A percentile compares a stretch with the other conserved stretches of the same genome.
phyloP scores from a whole-genome alignment of 2,113 vertebrate species.

The Dicrurus megarhynchus region DNA sequence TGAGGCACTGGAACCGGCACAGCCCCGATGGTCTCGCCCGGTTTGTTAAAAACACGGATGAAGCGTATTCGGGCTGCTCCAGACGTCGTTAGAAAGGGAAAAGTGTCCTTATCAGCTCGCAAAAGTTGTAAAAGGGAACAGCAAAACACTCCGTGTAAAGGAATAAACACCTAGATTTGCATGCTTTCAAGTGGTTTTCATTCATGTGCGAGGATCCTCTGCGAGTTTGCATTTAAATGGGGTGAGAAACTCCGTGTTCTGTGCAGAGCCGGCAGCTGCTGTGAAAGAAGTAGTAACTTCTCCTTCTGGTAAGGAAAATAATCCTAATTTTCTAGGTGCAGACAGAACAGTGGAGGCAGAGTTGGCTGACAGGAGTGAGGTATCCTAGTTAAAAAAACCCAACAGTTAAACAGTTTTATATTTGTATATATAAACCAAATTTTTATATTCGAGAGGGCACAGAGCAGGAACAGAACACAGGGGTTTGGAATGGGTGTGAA shows the following conservation, averaged over 20 bases:
- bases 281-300: rapidly evolving
- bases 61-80: not conserved
- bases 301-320: not conserved
- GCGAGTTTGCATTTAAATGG: not conserved
- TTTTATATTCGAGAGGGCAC: not conserved
- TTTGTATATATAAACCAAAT: not conserved
- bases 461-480: not conserved
- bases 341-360: not conserved
- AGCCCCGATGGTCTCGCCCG: rapidly evolving
- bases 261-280: not conserved
- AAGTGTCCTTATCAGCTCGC: too few species aligned
- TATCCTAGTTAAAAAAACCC: not conserved
- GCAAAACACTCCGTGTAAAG: rapidly evolving
- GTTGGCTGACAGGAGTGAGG: not conserved
- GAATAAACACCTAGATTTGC: not conserved
- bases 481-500: not conserved
- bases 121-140: not conserved
- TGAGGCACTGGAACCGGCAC: rapidly evolving
- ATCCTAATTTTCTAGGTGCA: not conserved
- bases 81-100: not conserved
- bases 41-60: not conserved
- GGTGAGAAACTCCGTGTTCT: not conserved
- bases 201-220: not conserved
- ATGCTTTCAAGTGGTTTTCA: not conserved
- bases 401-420: not conserved